Base-by-base conservation (phyloP, 2,888 invertebrate genomes). In the Leucoptera coffeella region DNA sequence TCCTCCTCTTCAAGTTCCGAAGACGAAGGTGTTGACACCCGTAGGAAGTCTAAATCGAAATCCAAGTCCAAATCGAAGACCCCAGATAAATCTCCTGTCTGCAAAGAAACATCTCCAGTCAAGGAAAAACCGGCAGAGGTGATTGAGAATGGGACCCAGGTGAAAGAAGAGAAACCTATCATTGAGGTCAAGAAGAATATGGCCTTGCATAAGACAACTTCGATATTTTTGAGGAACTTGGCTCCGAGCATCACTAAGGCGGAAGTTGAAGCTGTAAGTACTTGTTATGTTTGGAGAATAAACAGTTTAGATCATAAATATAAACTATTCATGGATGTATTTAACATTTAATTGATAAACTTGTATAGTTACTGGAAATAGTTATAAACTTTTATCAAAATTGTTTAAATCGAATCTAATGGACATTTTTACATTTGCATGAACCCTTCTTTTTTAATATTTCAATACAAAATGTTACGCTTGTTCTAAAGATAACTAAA, bases 231-330 rank as follows among this genome's bases (percentile, higher is more conserved):
- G 30, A 78, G 97, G 24, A 97, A 96, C 58, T 75, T 99, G 30
- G 92, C 96, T 1, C 95, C 99, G 0, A 85, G 90, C 2, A 93
- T 97, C 30, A 96, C 96, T 0, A 91, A 92, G 45, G 87, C 90
- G 25, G 99, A 99, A 73, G 89, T 99, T 4, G 97, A 97, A 73
- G 84, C 88, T 15, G 87, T 95, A 50, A 73, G 79, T 12, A n/a
- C n/a, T n/a, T n/a, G n/a, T n/a, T n/a, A n/a, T n/a, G n/a, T n/a
- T n/a, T n/a, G n/a, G n/a, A n/a, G n/a, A n/a, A n/a, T n/a, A n/a
- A n/a, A n/a, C n/a, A n/a, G n/a, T n/a, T n/a, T n/a, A n/a, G n/a
- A n/a, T n/a, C n/a, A n/a, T n/a, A n/a, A n/a, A n/a, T n/a, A n/a
- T n/a, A n/a, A n/a, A n/a, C n/a, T n/a, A n/a, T n/a, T n/a, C n/a